phyloP scores from a whole-genome alignment of 1,140 invertebrate genomes.

The Lordiphosa collinella region DNA sequence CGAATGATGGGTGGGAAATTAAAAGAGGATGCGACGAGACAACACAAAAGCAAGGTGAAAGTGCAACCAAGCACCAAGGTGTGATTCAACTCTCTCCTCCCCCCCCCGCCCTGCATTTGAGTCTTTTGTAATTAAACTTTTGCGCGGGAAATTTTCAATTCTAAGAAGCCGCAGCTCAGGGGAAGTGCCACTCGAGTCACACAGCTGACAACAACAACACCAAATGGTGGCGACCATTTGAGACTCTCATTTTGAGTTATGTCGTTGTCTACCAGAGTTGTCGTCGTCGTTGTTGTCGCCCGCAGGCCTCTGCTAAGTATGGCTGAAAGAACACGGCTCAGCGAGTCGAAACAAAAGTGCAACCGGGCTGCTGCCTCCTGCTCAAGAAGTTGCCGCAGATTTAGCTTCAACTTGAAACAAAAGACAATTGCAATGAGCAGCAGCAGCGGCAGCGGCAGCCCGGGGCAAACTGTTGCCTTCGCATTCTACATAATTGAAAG shows the following conservation, averaged over 20 bases:
- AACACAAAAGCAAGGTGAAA: constrained; percentile 44
- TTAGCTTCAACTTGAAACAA: constrained; percentile 41
- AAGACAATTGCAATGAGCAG: constrained; percentile 45
- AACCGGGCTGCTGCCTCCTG: constrained; percentile 6
- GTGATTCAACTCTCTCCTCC: constrained; percentile 1
- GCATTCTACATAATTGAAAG: constrained; percentile 62
- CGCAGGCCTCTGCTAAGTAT: constrained; percentile 7
- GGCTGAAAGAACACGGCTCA: constrained; percentile 50
- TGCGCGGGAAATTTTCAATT: constrained; percentile 43
- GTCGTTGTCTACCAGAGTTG: constrained; percentile 15
- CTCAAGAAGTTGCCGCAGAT: constrained; percentile 58
- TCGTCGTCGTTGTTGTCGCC: no score
- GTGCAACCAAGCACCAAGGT: constrained; percentile 31
- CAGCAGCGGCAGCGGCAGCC: not conserved
- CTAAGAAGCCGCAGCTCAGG: constrained; percentile 41
- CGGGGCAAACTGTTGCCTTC: constrained; percentile 60
- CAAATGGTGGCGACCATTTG: constrained; percentile 14
- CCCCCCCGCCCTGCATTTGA: constrained; percentile 39
- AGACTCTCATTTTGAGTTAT: constrained; percentile 66
- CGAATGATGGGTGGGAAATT: constrained; percentile 48
- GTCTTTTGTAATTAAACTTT: constrained; percentile 72
- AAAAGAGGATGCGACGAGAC: constrained; percentile 46
- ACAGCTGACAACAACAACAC: constrained; percentile 17
- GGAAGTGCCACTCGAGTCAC: constrained; percentile 29
- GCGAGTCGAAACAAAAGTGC: constrained; percentile 69